Evolutionary conservation across 2,888 invertebrate species (phyloP).

Genomic region (Eupithecia subfuscata): DNA sequence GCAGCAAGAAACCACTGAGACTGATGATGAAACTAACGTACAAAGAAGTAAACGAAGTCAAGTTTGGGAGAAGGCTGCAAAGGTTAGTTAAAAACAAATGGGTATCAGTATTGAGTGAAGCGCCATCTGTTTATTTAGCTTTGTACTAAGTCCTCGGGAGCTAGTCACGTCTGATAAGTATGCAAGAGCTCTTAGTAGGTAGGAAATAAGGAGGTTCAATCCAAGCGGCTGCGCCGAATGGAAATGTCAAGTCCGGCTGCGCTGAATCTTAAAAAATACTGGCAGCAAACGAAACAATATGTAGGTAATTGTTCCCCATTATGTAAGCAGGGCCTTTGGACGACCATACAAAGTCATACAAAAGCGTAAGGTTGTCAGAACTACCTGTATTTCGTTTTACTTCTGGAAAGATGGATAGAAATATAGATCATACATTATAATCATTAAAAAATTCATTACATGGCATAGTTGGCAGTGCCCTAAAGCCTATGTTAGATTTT

Average conservation of each 20-base stretch:
- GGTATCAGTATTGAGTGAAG: slow-evolving; percentile 26
- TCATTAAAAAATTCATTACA: too few relatives aligned
- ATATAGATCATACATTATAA: too few relatives aligned
- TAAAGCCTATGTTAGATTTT: too few relatives aligned
- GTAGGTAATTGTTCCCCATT: too few relatives aligned
- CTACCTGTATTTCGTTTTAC: too few relatives aligned
- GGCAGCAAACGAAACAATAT: not conserved
- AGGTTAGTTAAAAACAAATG: slow-evolving; percentile 50
- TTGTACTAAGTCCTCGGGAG: not conserved
- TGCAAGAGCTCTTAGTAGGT: not conserved
- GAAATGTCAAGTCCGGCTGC: not conserved
- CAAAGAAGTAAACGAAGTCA: slow-evolving; percentile 67
- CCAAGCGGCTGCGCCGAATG: not conserved
- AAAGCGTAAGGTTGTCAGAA: too few relatives aligned
- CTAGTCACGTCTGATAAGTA: not conserved
- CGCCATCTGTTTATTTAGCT: not conserved
- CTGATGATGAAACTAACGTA: slow-evolving; percentile 58
- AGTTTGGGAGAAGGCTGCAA: slow-evolving; percentile 64
- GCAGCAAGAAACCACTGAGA: slow-evolving; percentile 52
- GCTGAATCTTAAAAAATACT: not conserved
- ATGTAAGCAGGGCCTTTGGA: too few relatives aligned
- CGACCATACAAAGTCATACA: too few relatives aligned
- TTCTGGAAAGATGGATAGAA: too few relatives aligned
- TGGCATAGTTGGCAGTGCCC: too few relatives aligned
- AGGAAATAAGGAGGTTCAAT: not conserved